Evolutionary conservation across 2,113 vertebrate genomes (phyloP).

Genomic region (Euleptes europaea): DNA sequence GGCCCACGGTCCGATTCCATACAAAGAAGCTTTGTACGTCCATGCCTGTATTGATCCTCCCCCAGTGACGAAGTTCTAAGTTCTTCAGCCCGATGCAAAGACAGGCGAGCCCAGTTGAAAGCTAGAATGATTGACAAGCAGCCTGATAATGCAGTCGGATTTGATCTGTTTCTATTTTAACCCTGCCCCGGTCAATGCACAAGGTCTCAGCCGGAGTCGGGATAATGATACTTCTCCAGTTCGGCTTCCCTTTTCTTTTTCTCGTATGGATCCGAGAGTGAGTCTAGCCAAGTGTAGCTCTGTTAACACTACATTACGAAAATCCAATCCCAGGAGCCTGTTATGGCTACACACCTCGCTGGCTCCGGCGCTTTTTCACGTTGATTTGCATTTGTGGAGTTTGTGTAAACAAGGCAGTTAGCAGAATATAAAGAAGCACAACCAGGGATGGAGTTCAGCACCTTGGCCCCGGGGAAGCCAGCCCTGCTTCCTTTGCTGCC

Average conservation of each 20-base stretch:
- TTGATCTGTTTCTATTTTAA: slow-evolving; percentile 42
- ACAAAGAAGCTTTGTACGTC: too few species aligned
- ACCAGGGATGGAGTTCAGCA: slow-evolving; percentile 57
- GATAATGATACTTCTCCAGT: slow-evolving; percentile 58
- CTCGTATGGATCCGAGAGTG: slow-evolving; percentile 53
- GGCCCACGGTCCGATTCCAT: too few species aligned
- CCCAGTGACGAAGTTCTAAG: accelerated
- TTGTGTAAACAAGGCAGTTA: slow-evolving; percentile 77
- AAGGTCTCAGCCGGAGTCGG: slow-evolving; percentile 66
- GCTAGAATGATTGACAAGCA: slow-evolving; percentile 41
- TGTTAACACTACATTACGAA: slow-evolving; percentile 79
- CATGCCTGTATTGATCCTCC: background rate
- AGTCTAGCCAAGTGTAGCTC: slow-evolving; percentile 77
- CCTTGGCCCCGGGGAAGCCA: slow-evolving; percentile 49
- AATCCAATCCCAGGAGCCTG: slow-evolving; percentile 73
- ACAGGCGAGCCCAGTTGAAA: background rate
- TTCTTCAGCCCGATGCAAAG: background rate
- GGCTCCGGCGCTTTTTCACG: slow-evolving; percentile 60
- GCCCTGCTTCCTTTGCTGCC: slow-evolving; percentile 37
- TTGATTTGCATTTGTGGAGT: slow-evolving; percentile 78
- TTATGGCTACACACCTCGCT: slow-evolving; percentile 68
- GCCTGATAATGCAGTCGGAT: slow-evolving; percentile 58
- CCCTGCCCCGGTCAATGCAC: slow-evolving; percentile 57
- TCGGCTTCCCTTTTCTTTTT: background rate
- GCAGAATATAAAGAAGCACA: slow-evolving; percentile 75